phyloP scores from a whole-genome alignment of 2,888 invertebrate species.

The Globia sparganii region DNA sequence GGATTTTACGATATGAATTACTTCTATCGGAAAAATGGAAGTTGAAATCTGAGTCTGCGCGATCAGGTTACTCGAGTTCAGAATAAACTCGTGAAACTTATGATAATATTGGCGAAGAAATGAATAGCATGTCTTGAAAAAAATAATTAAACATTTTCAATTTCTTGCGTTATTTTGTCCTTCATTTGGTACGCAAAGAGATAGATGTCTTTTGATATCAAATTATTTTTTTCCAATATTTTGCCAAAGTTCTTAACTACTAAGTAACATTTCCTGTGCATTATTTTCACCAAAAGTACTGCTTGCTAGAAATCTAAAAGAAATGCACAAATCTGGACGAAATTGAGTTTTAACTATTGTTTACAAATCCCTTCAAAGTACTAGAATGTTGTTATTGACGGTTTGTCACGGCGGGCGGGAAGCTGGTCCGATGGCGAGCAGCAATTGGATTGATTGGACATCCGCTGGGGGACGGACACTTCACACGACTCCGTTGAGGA shows the following conservation, averaged over 20 bases:
- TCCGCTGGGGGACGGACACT: slow-evolving; percentile 69
- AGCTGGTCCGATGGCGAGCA: slow-evolving; percentile 66
- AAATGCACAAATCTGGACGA: background rate
- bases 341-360: background rate
- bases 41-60: slow-evolving; percentile 50
- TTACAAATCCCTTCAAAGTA: slow-evolving; percentile 40
- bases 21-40: slow-evolving; percentile 59
- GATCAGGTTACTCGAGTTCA: slow-evolving; percentile 48
- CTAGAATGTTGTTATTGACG: slow-evolving; percentile 62
- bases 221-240: background rate
- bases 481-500: slow-evolving; percentile 49
- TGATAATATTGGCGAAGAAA: slow-evolving; percentile 45
- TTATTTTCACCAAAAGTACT: no score
- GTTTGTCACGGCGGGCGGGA: slow-evolving; percentile 64
- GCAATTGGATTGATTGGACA: slow-evolving; percentile 77
- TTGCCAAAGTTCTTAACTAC: background rate
- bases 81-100: slow-evolving; percentile 43
- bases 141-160: background rate
- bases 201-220: background rate
- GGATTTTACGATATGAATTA: slow-evolving; percentile 51
- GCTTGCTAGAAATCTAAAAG: no score
- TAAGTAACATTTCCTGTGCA: background rate
- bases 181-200: background rate
- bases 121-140: slow-evolving; percentile 25
- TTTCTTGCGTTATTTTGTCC: slow-evolving; percentile 13